Evolutionary conservation across 1,140 invertebrate genomes (phyloP).

Genomic region (Aphaenogaster rudis): DNA sequence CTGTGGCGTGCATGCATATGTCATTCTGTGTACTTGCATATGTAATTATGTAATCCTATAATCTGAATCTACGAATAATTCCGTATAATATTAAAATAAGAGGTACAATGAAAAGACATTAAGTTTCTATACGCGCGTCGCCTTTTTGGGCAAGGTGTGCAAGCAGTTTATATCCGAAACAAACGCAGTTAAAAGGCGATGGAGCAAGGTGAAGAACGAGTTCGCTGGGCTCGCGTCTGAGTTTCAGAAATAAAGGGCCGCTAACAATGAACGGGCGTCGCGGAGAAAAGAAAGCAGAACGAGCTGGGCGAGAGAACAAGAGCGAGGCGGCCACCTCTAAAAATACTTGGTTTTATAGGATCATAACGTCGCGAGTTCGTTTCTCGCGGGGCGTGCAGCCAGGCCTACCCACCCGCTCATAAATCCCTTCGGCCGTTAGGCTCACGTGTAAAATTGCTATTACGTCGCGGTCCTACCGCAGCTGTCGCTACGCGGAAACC

Average conservation of each 20-base stretch:
- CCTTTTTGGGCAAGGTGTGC: background rate
- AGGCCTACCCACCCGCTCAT: conserved; percentile 58
- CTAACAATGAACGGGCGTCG: conserved; percentile 63
- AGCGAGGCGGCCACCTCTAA: conserved; percentile 72
- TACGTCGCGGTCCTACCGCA: conserved; percentile 65
- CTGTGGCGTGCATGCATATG: background rate
- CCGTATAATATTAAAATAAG: background rate
- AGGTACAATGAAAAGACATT: background rate
- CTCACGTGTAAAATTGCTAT: conserved; percentile 75
- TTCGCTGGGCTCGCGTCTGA: background rate
- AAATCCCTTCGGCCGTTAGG: conserved; percentile 69
- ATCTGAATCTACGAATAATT: background rate
- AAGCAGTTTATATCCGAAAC: conserved; percentile 20
- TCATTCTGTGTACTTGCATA: conserved; percentile 20
- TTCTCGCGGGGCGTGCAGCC: conserved; percentile 36
- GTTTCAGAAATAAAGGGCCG: conserved; percentile 28
- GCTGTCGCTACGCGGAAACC: conserved; percentile 47
- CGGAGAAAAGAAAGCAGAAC: conserved; percentile 48
- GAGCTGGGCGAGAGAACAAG: conserved; percentile 35
- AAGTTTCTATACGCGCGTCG: background rate
- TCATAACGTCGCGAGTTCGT: conserved; percentile 76
- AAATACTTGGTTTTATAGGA: conserved; percentile 82
- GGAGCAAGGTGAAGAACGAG: background rate
- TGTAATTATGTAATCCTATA: conserved; percentile 4
- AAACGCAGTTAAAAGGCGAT: background rate